Base-by-base conservation (phyloP, 2,888 invertebrate genomes). In the Sicus ferrugineus region DNA sequence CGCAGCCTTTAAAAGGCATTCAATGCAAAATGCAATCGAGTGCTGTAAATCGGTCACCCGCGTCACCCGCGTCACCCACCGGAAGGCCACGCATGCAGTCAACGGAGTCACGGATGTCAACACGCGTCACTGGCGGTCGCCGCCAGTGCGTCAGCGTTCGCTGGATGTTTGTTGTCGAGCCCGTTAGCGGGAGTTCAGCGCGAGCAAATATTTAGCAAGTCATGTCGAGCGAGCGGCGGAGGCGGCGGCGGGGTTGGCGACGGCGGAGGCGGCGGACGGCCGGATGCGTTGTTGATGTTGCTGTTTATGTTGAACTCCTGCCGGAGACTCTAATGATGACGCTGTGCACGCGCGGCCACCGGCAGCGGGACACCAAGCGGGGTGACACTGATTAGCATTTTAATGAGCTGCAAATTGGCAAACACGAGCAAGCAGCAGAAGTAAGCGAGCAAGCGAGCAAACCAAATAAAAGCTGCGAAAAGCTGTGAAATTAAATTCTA, bases 351-450 rank as follows among this genome's bases (percentile, higher is more conserved):
- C 23, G 21, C 26, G 34, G 42, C 16, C 28, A 61, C 16, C 23
- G 34, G 21, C 38, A 14, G n/a, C 54, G 38, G 19, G 48, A 30
- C n/a, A n/a, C n/a, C n/a, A n/a, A n/a, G n/a, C n/a, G n/a, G n/a
- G n/a, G 58, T 67, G 58, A 48, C 59, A 58, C 46, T 59, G 67
- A 67, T 67, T 67, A 67, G 67, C 59, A 67, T 67, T 67, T 67
- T 59, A 67, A 67, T 67, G 67, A 67, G 67, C 50, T 59, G 4
- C 67, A 58, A 48, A 58, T 50, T 31, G n/a, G 59, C 26, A 31
- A 56, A 58, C 65, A 66, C 54, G 16, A 56, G 28, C 59, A 61
- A 30, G 19, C 21, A 52, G 21, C 48, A 9, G 23, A 23, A 52
- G 1, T 11, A 19, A 52, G 11, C 11, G 26, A 23, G 19, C 16